Evolutionary conservation across 64 coral and sea anemone species (phyloP), one percentile per base, ranked within the genome.

Genomic region (Astreopora myriophthalma): DNA sequence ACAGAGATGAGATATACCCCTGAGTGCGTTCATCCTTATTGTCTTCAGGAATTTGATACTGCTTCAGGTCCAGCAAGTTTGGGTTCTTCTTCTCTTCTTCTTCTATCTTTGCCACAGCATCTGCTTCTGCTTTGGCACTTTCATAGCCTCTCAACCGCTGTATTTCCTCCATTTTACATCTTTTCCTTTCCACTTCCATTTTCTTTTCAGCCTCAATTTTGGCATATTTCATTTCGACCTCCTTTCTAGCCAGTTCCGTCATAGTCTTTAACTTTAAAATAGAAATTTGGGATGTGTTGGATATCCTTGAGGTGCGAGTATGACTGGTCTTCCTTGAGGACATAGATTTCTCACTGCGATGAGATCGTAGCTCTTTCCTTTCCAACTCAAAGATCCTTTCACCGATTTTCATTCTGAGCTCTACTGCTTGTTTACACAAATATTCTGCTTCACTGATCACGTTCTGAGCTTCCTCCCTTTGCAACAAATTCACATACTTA

Each of bases 381-480:
- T 85, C 82, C 22, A 69, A 28, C 44, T 85, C 48, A 60, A 85
- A 70, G 24, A 85, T 85, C 27, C 34, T 22, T 7, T 85, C 82
- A 5, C 82, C 63, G 23, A 85, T 85, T 69, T 58, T 69, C 61
- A 44, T 44, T 5, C 82, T 40, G 10, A 85, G 82, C 34, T 85
- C 63, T 61, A 69, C 61, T 44, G 51, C 82, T 68, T 85, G 63
- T 44, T 85, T 85, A 29, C n/a, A 40, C 13, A 85, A 42, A 8
- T 36, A 73, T 0, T 25, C 27, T 69, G 62, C 22, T 36, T 27
- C 37, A 37, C 42, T 62, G 23, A 38, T 1, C 29, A 85, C 58
- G 36, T 85, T 12, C 11, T 25, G 33, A 25, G 34, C 26, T 32
- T 31, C 38, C 26, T 85, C 33, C 3, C 24, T 20, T 8, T 30